phyloP scores from a whole-genome alignment of 2,113 vertebrate species.

The Cyanoderma ruficeps region DNA sequence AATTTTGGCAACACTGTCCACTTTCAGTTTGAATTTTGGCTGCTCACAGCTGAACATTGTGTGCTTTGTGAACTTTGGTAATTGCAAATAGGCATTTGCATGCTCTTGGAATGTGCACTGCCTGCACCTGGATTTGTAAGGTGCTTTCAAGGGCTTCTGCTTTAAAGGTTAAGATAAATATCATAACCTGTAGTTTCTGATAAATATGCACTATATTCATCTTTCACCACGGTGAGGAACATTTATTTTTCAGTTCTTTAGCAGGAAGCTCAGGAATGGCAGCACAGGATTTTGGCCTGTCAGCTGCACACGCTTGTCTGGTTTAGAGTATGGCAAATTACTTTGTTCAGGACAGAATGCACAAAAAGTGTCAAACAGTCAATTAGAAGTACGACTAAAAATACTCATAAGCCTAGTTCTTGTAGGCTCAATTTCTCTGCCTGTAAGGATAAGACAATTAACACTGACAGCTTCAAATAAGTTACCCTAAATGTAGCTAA shows the following conservation, averaged over 20 bases:
- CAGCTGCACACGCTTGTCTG: not conserved
- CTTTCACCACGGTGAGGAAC: not conserved
- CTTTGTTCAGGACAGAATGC: not conserved
- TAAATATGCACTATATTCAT: not conserved
- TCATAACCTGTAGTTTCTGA: not conserved
- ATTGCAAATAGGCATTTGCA: not conserved
- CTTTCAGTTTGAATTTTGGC: not conserved
- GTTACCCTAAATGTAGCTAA: not conserved
- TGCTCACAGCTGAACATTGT: not conserved
- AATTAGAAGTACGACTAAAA: not conserved
- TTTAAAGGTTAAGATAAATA: not conserved
- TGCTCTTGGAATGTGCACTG: not conserved
- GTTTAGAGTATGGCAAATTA: conserved; percentile 4
- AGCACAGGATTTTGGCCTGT: conserved; percentile 11
- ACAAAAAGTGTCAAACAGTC: not conserved
- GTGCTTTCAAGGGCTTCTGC: not conserved
- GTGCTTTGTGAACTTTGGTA: not conserved
- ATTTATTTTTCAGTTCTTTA: not conserved
- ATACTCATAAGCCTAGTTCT: not conserved
- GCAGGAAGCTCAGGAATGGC: not conserved
- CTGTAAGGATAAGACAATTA: not conserved
- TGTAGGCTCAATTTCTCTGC: not conserved
- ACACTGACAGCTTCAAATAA: not conserved
- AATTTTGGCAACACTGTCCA: not conserved
- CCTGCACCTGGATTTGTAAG: not conserved